These are phyloP conservation scores for Pantala flavescens DNA, from an alignment of 1,140 invertebrate species.

Conservation along the genomic window DNA sequence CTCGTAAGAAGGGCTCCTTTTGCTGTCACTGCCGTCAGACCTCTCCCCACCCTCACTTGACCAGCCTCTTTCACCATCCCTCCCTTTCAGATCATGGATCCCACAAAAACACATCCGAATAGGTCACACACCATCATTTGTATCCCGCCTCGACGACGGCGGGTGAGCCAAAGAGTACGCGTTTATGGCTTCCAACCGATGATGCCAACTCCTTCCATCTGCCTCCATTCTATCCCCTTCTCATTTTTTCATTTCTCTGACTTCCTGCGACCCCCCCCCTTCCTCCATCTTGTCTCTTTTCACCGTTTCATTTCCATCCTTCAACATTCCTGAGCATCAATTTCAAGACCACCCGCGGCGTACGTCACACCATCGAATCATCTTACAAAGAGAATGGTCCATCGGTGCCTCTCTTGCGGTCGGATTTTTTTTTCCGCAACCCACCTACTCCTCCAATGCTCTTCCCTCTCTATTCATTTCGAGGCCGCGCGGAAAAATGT, in stretches of 20 bases:
- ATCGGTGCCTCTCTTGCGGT: neutral
- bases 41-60: neutral
- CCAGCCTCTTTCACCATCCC: slow-evolving; percentile 10
- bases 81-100: slow-evolving; percentile 4
- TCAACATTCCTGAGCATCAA: slow-evolving; percentile 11
- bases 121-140: slow-evolving; percentile 2
- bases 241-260: slow-evolving; percentile 28
- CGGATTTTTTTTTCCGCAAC: neutral
- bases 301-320: slow-evolving; percentile 12
- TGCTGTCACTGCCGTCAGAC: neutral
- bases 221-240: slow-evolving; percentile 20
- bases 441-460: neutral
- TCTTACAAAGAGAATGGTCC: slow-evolving; percentile 2
- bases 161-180: slow-evolving; percentile 9
- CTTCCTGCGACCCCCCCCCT: slow-evolving; percentile 35
- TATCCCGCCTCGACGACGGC: neutral
- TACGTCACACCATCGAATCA: slow-evolving; percentile 12
- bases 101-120: slow-evolving; percentile 9
- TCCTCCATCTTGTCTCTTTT: slow-evolving; percentile 32
- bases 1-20: slow-evolving; percentile 23
- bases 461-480: neutral
- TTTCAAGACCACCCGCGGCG: slow-evolving; percentile 20
- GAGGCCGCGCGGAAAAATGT: neutral
- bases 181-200: slow-evolving; percentile 13
- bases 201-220: slow-evolving; percentile 17